Conservation (phyloP, 2,113 vertebrate genomes). For the Synodontis membranacea region DNA sequence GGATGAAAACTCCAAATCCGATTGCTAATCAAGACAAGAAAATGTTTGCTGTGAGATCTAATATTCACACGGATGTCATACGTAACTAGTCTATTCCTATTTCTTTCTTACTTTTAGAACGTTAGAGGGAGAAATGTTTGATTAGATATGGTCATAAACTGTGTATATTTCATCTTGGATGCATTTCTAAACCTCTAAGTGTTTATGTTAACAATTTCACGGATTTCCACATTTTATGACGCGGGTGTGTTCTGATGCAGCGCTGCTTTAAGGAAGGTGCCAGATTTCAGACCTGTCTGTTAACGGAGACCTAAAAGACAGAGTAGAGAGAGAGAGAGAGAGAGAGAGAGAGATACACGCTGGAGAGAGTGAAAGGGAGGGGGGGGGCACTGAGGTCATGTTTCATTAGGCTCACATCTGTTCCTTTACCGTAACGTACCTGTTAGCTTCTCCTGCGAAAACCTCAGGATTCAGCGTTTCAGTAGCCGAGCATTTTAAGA, state of each 20-base stretch:
- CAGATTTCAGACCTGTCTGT: slow-evolving; percentile 64
- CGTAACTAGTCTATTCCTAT: background rate
- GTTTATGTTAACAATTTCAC: background rate
- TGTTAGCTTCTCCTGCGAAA: slow-evolving; percentile 4
- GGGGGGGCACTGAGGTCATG: slow-evolving; percentile 1
- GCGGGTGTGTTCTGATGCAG: background rate
- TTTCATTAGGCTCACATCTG: slow-evolving; percentile 30
- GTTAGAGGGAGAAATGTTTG: background rate
- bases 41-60: background rate
- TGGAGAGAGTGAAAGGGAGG: too few species aligned
- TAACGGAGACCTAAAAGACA: slow-evolving; percentile 21
- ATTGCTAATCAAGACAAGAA: background rate
- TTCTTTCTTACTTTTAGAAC: background rate
- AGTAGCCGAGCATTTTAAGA: background rate
- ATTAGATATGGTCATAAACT: background rate
- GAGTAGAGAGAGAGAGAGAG: background rate
- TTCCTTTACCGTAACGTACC: slow-evolving; percentile 37
- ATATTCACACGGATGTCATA: background rate
- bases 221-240: background rate
- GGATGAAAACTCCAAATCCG: background rate
- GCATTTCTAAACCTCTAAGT: background rate
- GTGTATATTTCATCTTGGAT: background rate
- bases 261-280: slow-evolving; percentile 52
- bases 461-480: background rate
- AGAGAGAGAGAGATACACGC: background rate